These are phyloP conservation scores for Colinus virginianus DNA, from an alignment of 2,113 vertebrate species.

Conservation along the genomic window DNA sequence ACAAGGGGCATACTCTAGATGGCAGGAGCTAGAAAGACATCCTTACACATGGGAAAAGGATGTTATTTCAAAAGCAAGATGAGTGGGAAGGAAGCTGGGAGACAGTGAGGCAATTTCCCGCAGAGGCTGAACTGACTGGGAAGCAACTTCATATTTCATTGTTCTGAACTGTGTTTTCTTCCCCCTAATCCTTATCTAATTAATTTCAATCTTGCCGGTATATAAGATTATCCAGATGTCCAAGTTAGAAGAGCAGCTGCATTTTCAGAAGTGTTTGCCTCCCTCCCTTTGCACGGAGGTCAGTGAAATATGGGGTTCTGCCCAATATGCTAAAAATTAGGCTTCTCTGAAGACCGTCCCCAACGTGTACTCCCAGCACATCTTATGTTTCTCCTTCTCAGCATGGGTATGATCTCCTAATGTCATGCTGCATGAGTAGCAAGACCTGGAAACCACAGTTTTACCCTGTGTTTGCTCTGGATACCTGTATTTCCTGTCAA, in stretches of 20 bases:
- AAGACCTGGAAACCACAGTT: not conserved
- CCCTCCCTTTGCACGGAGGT: not conserved
- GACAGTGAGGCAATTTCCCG: not conserved
- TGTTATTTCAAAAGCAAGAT: not conserved
- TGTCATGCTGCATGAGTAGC: not conserved
- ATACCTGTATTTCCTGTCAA: not conserved
- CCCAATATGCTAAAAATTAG: not conserved
- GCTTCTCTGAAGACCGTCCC: not conserved
- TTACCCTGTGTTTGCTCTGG: not conserved
- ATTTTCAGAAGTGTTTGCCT: not conserved
- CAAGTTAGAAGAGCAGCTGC: not conserved
- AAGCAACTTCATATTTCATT: conserved; percentile 47
- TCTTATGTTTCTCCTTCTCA: not conserved
- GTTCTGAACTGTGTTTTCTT: conserved; percentile 29
- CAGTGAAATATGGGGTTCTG: not conserved
- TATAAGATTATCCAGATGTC: not conserved
- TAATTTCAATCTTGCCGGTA: conserved; percentile 1
- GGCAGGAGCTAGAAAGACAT: not conserved
- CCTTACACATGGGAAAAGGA: not conserved
- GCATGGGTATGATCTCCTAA: not conserved
- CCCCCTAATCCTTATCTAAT: not conserved
- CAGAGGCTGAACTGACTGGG: not conserved
- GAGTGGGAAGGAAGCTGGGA: conserved; percentile 4
- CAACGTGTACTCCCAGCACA: rapidly evolving
- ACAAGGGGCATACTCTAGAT: not conserved